These are phyloP conservation scores for Menidia beryllina DNA, from an alignment of 2,113 vertebrate genomes.

Conservation along the genomic window DNA sequence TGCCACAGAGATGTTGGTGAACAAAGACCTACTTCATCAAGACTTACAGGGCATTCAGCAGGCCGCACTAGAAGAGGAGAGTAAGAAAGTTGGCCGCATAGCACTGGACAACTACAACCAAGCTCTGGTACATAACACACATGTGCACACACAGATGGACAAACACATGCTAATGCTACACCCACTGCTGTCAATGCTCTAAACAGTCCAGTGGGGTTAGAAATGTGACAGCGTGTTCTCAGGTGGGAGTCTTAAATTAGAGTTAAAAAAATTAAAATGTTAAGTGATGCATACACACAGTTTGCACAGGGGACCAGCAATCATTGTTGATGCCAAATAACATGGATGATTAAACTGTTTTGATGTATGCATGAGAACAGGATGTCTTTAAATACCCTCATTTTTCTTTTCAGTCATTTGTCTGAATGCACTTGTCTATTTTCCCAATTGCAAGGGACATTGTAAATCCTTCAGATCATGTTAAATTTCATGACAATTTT, in stretches of 20 bases:
- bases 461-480: constrained; percentile 60
- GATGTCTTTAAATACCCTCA: constrained; percentile 47
- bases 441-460: constrained; percentile 51
- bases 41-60: constrained; percentile 63
- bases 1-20: constrained; percentile 67
- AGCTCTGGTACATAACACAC: constrained; percentile 73
- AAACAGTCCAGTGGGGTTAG: constrained; percentile 32
- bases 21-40: constrained; percentile 66
- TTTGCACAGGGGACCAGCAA: constrained; percentile 22
- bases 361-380: constrained; percentile 58
- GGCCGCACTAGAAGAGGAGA: constrained; percentile 66
- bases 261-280: constrained; percentile 61
- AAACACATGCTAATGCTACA: constrained; percentile 31
- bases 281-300: constrained; percentile 66
- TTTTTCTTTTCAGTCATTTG: constrained; percentile 52
- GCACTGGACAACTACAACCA: constrained; percentile 76
- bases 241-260: constrained; percentile 51
- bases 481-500: constrained; percentile 52
- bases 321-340: constrained; percentile 37
- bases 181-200: constrained; percentile 29
- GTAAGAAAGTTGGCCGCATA: constrained; percentile 60
- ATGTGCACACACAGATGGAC: constrained; percentile 28
- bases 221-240: constrained; percentile 44
- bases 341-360: constrained; percentile 54
- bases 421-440: constrained; percentile 52